Percentiles rank a stretch among this genome's conserved stretches.
phyloP scores from a whole-genome alignment of 2,797 vertebrate species.

The Gymnopithys bicolor region DNA sequence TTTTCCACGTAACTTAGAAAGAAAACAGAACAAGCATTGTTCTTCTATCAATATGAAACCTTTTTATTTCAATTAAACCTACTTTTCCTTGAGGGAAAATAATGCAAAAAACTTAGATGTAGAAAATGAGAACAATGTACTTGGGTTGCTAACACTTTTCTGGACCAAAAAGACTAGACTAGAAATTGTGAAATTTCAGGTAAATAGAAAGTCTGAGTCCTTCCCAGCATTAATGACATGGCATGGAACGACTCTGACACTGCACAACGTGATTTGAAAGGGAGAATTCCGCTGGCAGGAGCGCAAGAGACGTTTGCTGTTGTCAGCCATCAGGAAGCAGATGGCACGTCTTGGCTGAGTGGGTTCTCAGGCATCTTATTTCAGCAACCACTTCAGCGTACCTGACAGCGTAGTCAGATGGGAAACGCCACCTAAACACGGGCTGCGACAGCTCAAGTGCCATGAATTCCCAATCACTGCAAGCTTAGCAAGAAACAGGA shows the following conservation, averaged over 20 bases:
- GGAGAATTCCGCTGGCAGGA: not conserved
- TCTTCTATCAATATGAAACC: not conserved
- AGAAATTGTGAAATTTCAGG: not conserved
- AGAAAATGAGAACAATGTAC: not conserved
- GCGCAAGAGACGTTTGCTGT: not conserved
- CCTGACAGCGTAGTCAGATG: not conserved
- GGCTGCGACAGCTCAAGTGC: not conserved
- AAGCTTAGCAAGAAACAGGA: not conserved
- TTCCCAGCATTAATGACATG: not conserved
- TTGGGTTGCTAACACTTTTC: not conserved
- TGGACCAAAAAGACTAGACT: not conserved
- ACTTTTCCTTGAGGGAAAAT: not conserved
- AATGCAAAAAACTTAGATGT: not conserved
- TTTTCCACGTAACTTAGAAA: not conserved
- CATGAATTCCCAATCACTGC: not conserved
- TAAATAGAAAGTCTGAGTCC: not conserved
- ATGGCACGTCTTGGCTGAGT: slow-evolving; percentile 29
- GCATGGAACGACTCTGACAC: not conserved
- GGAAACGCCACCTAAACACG: not conserved
- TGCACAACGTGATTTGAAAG: not conserved
- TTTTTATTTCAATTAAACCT: not conserved
- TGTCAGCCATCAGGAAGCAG: slow-evolving; percentile 36
- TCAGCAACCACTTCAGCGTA: not conserved
- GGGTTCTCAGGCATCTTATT: not conserved
- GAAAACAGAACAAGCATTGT: not conserved